phyloP scores from a whole-genome alignment of 1,140 invertebrate species.

The Ericerus pela region DNA sequence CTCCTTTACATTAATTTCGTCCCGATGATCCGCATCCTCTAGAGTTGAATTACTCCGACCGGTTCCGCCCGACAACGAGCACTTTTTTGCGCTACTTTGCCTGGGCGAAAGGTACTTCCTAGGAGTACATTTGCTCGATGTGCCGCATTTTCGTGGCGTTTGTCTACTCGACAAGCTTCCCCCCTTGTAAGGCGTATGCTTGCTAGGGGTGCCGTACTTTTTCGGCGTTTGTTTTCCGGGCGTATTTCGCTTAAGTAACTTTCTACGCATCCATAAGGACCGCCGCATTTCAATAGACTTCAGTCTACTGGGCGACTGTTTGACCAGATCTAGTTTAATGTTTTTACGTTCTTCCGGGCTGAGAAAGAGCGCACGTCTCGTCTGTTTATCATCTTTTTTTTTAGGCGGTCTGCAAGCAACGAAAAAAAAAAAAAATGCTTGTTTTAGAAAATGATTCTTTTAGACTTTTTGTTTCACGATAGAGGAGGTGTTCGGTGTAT shows the following conservation, averaged over 20 bases:
- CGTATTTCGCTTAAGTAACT: neutral
- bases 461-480: too few species aligned
- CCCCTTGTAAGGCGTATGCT: neutral
- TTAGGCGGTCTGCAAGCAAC: conserved; percentile 1
- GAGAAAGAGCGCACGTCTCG: neutral
- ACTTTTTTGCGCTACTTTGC: neutral
- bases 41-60: too few species aligned
- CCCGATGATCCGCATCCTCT: too few species aligned
- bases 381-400: neutral
- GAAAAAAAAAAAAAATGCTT: neutral
- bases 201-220: neutral
- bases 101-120: neutral
- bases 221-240: neutral
- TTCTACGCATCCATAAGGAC: neutral
- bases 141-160: neutral
- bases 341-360: neutral
- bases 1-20: too few species aligned
- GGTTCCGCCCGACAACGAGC: too few species aligned
- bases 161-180: too few species aligned
- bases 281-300: neutral
- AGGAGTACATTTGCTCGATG: neutral
- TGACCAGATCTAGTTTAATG: neutral
- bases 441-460: neutral
- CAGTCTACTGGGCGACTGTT: neutral
- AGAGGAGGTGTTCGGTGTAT: too few species aligned